Percentiles rank a stretch among this genome's conserved stretches.
These are phyloP conservation scores for Dugesia japonica DNA, from an alignment of 2,888 invertebrate genomes.

Conservation along the genomic window DNA sequence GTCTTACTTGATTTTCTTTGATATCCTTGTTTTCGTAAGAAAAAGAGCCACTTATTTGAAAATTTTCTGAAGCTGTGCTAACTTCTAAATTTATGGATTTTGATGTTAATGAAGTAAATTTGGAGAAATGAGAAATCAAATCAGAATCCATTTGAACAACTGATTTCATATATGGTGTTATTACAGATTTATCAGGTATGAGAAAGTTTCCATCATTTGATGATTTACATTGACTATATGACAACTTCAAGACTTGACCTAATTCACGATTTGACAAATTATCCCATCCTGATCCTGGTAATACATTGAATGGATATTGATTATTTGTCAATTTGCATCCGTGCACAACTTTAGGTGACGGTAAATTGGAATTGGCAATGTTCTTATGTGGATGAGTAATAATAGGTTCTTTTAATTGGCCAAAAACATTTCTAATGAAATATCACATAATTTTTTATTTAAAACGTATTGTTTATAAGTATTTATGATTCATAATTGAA, in stretches of 20 bases:
- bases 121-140: conserved; percentile 36
- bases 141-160: conserved; percentile 38
- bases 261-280: conserved; percentile 39
- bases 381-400: too few species aligned
- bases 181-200: conserved; percentile 39
- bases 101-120: conserved; percentile 38
- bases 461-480: too few species aligned
- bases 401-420: too few species aligned
- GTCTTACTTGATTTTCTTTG: conserved; percentile 5
- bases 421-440: too few species aligned
- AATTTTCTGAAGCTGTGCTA: conserved; percentile 27
- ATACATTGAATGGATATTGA: background rate
- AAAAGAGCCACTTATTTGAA: conserved; percentile 38
- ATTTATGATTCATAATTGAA: too few species aligned
- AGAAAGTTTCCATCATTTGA: conserved; percentile 40
- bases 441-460: too few species aligned
- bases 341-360: background rate
- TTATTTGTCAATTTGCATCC: background rate
- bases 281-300: conserved; percentile 41
- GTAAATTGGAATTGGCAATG: background rate
- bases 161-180: conserved; percentile 38
- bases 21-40: conserved; percentile 35
- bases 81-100: conserved; percentile 38
- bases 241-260: conserved; percentile 37
- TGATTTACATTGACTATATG: conserved; percentile 38